Conservation (phyloP, 2,113 vertebrate species). For the Heterotilapia buettikoferi region DNA sequence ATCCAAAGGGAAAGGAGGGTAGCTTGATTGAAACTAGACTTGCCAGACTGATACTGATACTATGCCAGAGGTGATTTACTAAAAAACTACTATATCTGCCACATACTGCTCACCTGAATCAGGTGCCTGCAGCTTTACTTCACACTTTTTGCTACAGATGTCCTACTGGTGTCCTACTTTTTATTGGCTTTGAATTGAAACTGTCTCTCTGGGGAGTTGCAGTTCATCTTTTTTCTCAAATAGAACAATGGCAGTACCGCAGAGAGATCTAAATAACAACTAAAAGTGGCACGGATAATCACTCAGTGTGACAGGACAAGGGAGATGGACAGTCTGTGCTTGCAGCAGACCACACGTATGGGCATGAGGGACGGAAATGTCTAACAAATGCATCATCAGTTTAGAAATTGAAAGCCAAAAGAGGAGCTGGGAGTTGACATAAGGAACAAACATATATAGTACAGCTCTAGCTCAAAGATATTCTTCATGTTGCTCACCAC, state of each 20-base stretch:
- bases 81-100: not conserved
- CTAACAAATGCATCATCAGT: not conserved
- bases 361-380: not conserved
- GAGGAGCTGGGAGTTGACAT: not conserved
- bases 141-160: not conserved
- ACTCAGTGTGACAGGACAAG: not conserved
- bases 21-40: not conserved
- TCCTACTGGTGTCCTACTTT: conserved; percentile 14
- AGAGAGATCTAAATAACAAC: conserved; percentile 16
- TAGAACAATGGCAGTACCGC: not conserved
- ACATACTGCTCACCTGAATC: not conserved
- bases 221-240: conserved; percentile 23
- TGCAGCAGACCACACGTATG: not conserved
- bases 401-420: not conserved
- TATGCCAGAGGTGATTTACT: not conserved
- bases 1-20: not conserved
- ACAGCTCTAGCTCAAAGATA: not conserved
- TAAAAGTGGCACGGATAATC: not conserved
- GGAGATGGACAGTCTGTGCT: not conserved
- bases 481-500: not conserved
- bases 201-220: not conserved
- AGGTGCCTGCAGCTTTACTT: not conserved
- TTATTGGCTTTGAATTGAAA: conserved; percentile 6
- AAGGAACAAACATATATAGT: not conserved
- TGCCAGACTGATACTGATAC: not conserved